Base-by-base conservation (phyloP, 2,113 vertebrate species). In the Tympanuchus pallidicinctus region DNA sequence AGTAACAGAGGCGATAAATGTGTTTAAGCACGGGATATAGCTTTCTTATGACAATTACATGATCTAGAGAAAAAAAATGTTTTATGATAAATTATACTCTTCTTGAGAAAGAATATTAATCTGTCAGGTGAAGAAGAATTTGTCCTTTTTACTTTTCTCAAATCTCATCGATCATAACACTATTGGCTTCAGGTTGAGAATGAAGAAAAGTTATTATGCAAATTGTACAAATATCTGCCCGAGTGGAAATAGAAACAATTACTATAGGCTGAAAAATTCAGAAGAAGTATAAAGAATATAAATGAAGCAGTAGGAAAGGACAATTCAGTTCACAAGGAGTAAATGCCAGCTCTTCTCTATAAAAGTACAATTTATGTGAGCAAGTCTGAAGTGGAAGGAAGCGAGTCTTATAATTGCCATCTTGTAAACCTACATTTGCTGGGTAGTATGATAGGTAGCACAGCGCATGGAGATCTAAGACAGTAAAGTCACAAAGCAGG, bases 21-120 rank as follows among this genome's bases (percentile, higher is more conserved):
- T 81, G 13, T 65, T 90, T 91, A 88, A 78, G 52, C 79, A 72
- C 15, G 78, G 82, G 90, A 81, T 94, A 90, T 84, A 88, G 21
- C 30, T 61, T 80, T 81, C 79, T 83, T 83, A 48, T 57, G 73
- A 88, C 47, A 72, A 48, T 54, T 81, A 45, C 30, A 66, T 64
- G 30, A 78, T 77, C 32, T 74, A 36, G 45, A 54, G 25, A 56
- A 88, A 92, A 92, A 83, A 42, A 3, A 15, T 57, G 8, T 1
- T 60, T 72, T 86, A 67, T 38, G 21, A 78, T 75, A 81, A 38
- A 50, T 32, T 11, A 77, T 73, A 34, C 45, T 87, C 48, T 72
- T 88, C 48, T 54, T 73, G 21, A 85, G 28, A 71, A 8, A 64
- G 28, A 80, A 64, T 93, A 67, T 67, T 91, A 85, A 67, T 60